Evolutionary conservation across 2,113 vertebrate genomes (phyloP).

Genomic region (Ceyx melanurus): DNA sequence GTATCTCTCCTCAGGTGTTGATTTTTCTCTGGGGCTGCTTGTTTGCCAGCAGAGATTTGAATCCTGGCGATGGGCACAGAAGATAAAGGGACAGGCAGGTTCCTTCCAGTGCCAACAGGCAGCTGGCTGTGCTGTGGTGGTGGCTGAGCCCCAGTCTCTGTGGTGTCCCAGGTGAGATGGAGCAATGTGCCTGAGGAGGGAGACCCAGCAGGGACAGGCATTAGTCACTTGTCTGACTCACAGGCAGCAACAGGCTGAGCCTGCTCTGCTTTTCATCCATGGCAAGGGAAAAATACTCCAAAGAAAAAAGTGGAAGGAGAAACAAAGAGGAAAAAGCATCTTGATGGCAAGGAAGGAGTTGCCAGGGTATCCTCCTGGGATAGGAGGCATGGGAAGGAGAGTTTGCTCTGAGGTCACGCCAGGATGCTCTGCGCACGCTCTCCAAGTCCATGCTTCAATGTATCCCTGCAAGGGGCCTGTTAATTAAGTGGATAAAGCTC

Average conservation of each 20-base stretch:
- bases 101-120: not conserved
- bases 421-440: not conserved
- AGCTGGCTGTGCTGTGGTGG: accelerated
- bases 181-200: not conserved
- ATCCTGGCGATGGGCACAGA: not conserved
- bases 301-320: not conserved
- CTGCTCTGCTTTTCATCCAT: not conserved
- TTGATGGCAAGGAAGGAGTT: not conserved
- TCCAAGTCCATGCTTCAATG: not conserved
- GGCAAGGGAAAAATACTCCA: not conserved
- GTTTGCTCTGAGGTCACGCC: accelerated
- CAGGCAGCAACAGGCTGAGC: not conserved
- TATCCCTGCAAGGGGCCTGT: not conserved
- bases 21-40: not conserved
- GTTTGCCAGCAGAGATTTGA: not conserved
- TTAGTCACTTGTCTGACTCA: conserved; percentile 53
- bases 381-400: not conserved
- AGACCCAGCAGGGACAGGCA: not conserved
- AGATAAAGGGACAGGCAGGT: not conserved
- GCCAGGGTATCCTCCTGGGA: not conserved
- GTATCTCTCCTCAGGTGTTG: not conserved
- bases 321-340: not conserved
- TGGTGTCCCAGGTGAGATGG: not conserved
- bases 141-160: not conserved
- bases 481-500: not conserved